Conservation (phyloP, 2,888 invertebrate genomes). For the Scaptomyza reducta region DNA sequence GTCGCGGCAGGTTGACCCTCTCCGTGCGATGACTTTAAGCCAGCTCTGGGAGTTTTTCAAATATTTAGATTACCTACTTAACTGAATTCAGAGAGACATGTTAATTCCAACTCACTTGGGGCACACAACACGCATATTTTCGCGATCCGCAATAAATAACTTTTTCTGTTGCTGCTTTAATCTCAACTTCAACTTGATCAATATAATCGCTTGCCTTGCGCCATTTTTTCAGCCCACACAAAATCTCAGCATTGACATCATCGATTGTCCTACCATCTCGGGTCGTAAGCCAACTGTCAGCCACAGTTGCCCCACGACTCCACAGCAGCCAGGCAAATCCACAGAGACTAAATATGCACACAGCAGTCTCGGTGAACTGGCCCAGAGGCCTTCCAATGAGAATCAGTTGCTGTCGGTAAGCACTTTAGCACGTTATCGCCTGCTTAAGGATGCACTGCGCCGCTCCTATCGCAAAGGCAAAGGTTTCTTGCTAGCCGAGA, state of each 20-base stretch:
- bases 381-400: conserved; percentile 46
- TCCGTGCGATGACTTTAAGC: conserved; percentile 88
- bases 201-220: conserved; percentile 43
- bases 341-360: conserved; percentile 24
- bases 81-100: no score
- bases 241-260: conserved; percentile 60
- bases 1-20: conserved; percentile 89
- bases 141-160: conserved; percentile 20
- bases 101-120: conserved; percentile 84
- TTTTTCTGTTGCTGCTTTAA: conserved; percentile 5
- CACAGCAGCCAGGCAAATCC: conserved; percentile 45
- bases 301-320: conserved; percentile 71
- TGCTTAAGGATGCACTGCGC: conserved; percentile 79
- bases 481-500: conserved; percentile 73
- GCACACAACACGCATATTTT: conserved; percentile 88
- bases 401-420: conserved; percentile 61
- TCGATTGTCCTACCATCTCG: conserved; percentile 40
- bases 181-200: conserved; percentile 1
- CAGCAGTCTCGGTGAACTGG: conserved; percentile 60
- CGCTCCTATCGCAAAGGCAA: conserved; percentile 82
- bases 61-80: not conserved
- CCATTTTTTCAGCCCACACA: conserved; percentile 59
- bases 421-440: conserved; percentile 72
- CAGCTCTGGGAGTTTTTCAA: conserved; percentile 86
- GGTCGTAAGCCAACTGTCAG: conserved; percentile 41